phyloP scores from a whole-genome alignment of 2,888 invertebrate genomes.

The Tanypteryx hageni region DNA sequence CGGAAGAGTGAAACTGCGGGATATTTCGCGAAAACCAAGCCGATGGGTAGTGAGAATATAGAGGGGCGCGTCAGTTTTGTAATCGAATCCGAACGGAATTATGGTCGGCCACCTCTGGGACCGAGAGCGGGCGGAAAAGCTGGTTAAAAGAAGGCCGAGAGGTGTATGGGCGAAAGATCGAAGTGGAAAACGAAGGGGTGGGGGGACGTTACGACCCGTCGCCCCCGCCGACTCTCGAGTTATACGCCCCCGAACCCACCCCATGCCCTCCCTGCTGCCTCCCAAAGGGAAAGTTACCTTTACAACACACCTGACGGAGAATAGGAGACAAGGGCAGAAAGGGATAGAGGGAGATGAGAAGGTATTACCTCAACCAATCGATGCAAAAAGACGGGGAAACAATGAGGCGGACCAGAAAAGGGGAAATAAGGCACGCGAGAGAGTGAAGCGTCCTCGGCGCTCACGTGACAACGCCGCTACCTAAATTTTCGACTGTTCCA shows the following conservation, averaged over 20 bases:
- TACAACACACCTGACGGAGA: conserved; percentile 61
- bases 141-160: neutral
- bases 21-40: neutral
- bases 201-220: too few species aligned
- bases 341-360: neutral
- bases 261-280: too few species aligned
- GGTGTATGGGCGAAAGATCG: neutral
- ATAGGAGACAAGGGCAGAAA: neutral
- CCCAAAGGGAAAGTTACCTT: conserved; percentile 39
- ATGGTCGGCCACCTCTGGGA: conserved; percentile 27
- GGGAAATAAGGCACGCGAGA: neutral
- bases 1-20: neutral
- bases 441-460: neutral
- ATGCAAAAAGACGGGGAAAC: conserved; percentile 45
- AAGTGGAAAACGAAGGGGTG: too few species aligned
- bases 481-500: neutral
- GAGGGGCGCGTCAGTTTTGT: conserved; percentile 20
- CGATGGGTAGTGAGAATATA: neutral
- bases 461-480: neutral
- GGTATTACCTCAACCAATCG: neutral
- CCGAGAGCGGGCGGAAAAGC: neutral
- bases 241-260: too few species aligned
- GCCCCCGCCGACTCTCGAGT: too few species aligned
- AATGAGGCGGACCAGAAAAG: conserved; percentile 31
- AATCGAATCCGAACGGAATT: conserved; percentile 42